Evolutionary conservation across 2,797 vertebrate genomes (phyloP).

Genomic region (Cossypha polioptera): DNA sequence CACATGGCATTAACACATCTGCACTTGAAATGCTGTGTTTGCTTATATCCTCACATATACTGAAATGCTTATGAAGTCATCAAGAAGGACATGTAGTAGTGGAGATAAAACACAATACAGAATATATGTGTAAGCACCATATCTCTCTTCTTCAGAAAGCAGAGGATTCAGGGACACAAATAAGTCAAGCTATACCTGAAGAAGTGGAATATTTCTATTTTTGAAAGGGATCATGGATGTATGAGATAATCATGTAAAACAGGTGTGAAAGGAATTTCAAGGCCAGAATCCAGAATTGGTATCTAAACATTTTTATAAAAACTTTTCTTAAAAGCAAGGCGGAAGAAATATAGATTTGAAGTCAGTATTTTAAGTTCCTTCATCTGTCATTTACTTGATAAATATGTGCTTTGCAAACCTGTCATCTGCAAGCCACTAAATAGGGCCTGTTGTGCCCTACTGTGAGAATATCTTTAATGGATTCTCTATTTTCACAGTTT

Average conservation of each 20-base stretch:
- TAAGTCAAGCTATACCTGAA: background rate
- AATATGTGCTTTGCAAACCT: conserved; percentile 4
- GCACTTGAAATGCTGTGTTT: background rate
- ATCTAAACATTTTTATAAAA: background rate
- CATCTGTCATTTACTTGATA: conserved; percentile 28
- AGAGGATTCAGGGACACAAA: background rate
- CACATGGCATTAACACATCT: rapidly evolving
- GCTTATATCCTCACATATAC: background rate
- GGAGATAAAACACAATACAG: background rate
- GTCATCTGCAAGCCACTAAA: conserved; percentile 14
- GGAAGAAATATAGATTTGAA: conserved; percentile 21
- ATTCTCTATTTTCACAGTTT: conserved; percentile 33
- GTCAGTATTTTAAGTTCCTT: conserved; percentile 53
- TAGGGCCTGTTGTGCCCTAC: background rate
- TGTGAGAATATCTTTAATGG: conserved; percentile 56
- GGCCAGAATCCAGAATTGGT: background rate
- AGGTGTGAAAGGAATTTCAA: background rate
- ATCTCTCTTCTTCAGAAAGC: background rate
- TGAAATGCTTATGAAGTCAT: background rate
- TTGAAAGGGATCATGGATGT: background rate
- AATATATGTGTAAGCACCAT: background rate
- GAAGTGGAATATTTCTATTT: background rate
- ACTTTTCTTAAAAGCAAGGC: conserved; percentile 4
- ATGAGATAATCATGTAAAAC: background rate
- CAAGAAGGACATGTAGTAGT: background rate